phyloP scores from a whole-genome alignment of 2,797 vertebrate species.

The Morelia viridis region DNA sequence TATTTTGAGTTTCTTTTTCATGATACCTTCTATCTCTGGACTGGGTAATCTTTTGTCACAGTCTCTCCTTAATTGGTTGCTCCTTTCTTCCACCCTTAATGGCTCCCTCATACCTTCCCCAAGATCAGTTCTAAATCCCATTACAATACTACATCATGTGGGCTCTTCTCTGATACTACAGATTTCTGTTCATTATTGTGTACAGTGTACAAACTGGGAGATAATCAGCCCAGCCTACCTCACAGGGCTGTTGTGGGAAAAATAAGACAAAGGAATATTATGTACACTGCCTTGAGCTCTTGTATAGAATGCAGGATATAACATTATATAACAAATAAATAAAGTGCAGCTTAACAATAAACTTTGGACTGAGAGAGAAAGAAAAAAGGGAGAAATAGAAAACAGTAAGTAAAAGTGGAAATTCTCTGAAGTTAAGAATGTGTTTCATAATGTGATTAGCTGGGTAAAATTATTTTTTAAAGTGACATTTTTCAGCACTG shows the following conservation, averaged over 20 bases:
- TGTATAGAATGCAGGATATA: background rate
- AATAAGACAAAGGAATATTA: background rate
- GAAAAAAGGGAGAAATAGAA: constrained; percentile 1
- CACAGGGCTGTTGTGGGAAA: background rate
- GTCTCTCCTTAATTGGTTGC: background rate
- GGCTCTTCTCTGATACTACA: constrained; percentile 59
- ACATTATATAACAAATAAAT: background rate
- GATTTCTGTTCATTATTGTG: constrained; percentile 12
- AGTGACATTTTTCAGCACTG: constrained; percentile 26
- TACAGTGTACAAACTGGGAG: background rate
- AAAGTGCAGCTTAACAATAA: background rate
- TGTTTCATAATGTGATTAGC: background rate
- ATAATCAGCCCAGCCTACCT: background rate
- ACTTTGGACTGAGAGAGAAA: background rate
- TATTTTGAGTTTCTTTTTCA: background rate
- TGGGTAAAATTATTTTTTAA: background rate
- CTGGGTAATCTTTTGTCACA: background rate
- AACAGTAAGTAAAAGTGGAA: background rate
- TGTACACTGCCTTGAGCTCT: background rate
- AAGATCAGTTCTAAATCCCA: background rate
- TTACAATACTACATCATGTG: constrained; percentile 23
- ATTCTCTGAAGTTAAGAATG: background rate
- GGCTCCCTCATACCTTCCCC: background rate
- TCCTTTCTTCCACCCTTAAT: background rate
- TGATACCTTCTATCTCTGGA: background rate